Percentiles rank a stretch among this genome's conserved stretches.
Evolutionary conservation across 2,113 vertebrate species (phyloP).

Genomic region (Alethe diademata): DNA sequence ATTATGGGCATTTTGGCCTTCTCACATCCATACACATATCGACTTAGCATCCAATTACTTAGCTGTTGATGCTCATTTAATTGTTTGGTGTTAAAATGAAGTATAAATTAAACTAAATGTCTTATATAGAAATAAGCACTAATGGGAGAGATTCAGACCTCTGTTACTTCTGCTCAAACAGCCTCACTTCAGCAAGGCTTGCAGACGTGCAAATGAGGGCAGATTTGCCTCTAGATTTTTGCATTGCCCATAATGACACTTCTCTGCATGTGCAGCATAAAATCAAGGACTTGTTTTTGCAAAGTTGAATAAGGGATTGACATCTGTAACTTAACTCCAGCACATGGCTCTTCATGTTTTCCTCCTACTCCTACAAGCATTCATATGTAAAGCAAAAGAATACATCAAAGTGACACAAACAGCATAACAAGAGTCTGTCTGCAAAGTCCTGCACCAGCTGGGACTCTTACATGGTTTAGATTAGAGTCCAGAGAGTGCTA

Average conservation of each 20-base stretch:
- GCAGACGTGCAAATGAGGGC: background rate
- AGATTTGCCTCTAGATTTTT: background rate
- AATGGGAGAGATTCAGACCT: background rate
- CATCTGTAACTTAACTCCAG: background rate
- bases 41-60: background rate
- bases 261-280: background rate
- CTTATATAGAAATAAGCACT: background rate
- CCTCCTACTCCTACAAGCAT: background rate
- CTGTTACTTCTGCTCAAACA: background rate
- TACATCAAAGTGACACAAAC: constrained; percentile 49
- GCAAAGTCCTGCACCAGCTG: constrained; percentile 4
- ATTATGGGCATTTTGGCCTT: background rate
- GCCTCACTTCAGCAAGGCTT: background rate
- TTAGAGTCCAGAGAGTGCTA: constrained; percentile 20
- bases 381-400: background rate
- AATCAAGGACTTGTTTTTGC: background rate
- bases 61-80: background rate
- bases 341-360: background rate
- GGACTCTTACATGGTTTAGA: constrained; percentile 36
- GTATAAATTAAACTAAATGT: background rate
- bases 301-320: background rate
- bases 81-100: background rate
- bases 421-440: background rate
- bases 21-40: background rate
- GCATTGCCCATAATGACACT: background rate